Evolutionary conservation across 2,888 invertebrate genomes (phyloP).

Genomic region (Leucophenga montana): DNA sequence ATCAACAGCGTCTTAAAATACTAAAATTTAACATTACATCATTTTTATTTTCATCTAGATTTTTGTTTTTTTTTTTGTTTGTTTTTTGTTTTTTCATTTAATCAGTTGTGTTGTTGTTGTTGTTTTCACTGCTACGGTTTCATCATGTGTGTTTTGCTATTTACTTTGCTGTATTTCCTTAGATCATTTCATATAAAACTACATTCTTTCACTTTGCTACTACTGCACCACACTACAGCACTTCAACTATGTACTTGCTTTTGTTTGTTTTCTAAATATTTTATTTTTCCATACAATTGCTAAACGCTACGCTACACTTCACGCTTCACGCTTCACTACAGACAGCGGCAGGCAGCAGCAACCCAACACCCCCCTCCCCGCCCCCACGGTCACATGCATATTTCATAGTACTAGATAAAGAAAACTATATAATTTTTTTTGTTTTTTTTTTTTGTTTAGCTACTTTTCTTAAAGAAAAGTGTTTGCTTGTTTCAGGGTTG

Average conservation of each 20-base stretch:
- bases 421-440: conserved; percentile 13
- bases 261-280: conserved; percentile 8
- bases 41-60: conserved; percentile 29
- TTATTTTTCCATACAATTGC: not conserved
- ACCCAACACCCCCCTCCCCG: no score
- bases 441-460: no score
- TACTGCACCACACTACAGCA: conserved; percentile 19
- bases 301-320: not conserved
- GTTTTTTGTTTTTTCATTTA: conserved; percentile 30
- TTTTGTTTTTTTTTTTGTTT: conserved; percentile 31
- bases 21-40: conserved; percentile 26
- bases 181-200: conserved; percentile 43
- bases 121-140: conserved; percentile 1
- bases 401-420: conserved; percentile 28
- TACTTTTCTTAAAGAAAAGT: not conserved
- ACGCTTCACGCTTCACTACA: no score
- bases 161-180: not conserved
- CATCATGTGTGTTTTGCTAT: not conserved
- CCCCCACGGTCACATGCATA: no score
- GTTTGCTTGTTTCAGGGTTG: conserved; percentile 24
- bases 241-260: conserved; percentile 32
- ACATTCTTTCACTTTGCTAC: conserved; percentile 38
- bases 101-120: conserved; percentile 25
- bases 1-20: not conserved
- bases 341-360: no score